These are phyloP conservation scores for Drosophila birchii DNA, from an alignment of 2,888 invertebrate species.

Conservation along the genomic window DNA sequence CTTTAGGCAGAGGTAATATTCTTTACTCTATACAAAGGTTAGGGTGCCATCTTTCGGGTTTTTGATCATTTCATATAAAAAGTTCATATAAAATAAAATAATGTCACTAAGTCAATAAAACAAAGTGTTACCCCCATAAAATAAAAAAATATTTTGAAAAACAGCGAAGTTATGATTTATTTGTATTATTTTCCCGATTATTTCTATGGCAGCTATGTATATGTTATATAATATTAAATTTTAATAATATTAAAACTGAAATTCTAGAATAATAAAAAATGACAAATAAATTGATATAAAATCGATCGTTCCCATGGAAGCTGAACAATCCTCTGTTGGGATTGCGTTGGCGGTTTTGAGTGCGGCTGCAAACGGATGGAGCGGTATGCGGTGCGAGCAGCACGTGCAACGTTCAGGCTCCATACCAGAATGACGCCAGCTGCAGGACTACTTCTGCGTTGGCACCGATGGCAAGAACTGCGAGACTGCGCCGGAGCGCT, in stretches of 20 bases:
- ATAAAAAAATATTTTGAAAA: too few species aligned
- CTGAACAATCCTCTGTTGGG: constrained; percentile 93
- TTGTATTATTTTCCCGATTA: too few species aligned
- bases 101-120: too few species aligned
- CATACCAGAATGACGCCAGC: constrained; percentile 96
- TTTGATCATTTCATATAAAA: background rate
- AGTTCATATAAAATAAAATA: too few species aligned
- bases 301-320: too few species aligned
- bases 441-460: constrained; percentile 88
- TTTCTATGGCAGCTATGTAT: too few species aligned
- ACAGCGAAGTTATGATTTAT: too few species aligned
- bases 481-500: constrained; percentile 96
- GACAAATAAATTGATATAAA: too few species aligned
- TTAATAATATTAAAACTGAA: too few species aligned
- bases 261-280: too few species aligned
- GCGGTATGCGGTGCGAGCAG: constrained; percentile 92
- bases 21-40: background rate
- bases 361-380: constrained; percentile 95
- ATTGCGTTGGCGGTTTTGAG: constrained; percentile 92
- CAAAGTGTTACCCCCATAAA: too few species aligned
- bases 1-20: background rate
- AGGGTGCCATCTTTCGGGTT: background rate
- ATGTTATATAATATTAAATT: too few species aligned
- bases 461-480: constrained; percentile 99
- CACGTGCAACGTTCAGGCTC: constrained; percentile 91